Evolutionary conservation across 2,888 invertebrate species (phyloP).

Genomic region (Conchocele bisecta): DNA sequence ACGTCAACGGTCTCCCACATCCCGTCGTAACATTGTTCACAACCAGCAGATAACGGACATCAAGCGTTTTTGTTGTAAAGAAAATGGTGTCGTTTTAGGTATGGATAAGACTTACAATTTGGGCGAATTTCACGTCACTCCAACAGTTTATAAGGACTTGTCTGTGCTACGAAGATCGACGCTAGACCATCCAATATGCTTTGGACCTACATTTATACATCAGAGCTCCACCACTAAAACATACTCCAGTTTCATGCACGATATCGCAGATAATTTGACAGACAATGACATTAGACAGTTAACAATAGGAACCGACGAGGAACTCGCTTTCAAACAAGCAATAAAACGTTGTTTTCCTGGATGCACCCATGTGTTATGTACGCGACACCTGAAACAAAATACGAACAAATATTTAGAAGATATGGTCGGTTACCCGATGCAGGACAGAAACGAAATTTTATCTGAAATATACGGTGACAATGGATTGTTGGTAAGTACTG

Average conservation of each 20-base stretch:
- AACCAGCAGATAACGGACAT: slow-evolving; percentile 39
- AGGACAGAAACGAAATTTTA: too few species aligned
- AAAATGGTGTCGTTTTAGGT: background rate
- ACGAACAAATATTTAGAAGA: slow-evolving; percentile 5
- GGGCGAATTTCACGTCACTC: slow-evolving; percentile 6
- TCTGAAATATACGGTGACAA: too few species aligned
- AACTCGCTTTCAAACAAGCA: background rate
- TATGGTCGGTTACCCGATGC: too few species aligned
- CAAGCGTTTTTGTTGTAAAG: slow-evolving; percentile 14
- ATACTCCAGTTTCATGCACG: slow-evolving; percentile 5
- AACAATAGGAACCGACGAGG: slow-evolving; percentile 3
- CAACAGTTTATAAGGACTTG: slow-evolving; percentile 5
- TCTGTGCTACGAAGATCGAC: background rate
- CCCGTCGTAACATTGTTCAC: slow-evolving; percentile 34
- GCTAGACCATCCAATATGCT: slow-evolving; percentile 5
- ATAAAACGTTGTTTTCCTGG: slow-evolving; percentile 2
- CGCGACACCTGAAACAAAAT: slow-evolving; percentile 43
- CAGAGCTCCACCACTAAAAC: background rate
- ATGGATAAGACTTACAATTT: slow-evolving; percentile 6
- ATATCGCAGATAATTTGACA: slow-evolving; percentile 3
- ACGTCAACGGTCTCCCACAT: slow-evolving; percentile 18
- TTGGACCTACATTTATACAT: slow-evolving; percentile 7
- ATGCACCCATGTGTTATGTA: background rate
- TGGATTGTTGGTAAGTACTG: too few species aligned
- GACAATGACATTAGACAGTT: background rate